These are phyloP conservation scores for Nephrotoma flavescens DNA, from an alignment of 2,888 invertebrate species.

Conservation along the genomic window DNA sequence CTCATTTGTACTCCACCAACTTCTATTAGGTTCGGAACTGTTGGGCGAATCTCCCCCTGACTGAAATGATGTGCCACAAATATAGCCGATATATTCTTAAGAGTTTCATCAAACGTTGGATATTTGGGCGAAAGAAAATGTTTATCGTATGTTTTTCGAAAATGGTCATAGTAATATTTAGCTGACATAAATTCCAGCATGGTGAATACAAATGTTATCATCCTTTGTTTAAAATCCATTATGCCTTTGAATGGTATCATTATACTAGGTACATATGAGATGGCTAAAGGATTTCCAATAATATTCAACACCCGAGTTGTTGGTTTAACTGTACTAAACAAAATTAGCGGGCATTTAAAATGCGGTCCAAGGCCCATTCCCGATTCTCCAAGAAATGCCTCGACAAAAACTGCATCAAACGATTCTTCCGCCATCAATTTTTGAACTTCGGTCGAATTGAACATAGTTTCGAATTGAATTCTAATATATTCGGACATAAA, in stretches of 20 bases:
- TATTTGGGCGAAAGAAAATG: not conserved
- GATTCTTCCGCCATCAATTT: not conserved
- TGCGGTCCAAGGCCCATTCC: not conserved
- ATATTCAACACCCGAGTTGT: not conserved
- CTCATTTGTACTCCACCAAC: not conserved
- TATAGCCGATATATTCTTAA: not conserved
- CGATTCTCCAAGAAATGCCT: not conserved
- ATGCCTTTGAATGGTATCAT: no score
- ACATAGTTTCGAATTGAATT: not conserved
- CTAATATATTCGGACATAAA: no score
- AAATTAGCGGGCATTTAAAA: not conserved
- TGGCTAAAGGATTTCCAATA: not conserved
- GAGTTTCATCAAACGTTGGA: not conserved
- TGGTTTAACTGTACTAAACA: not conserved
- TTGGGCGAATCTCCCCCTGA: not conserved
- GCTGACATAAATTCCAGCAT: no score
- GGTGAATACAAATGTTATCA: no score
- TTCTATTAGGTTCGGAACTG: not conserved
- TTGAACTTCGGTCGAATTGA: slow-evolving; percentile 1
- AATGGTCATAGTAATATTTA: no score
- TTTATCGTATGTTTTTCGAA: not conserved
- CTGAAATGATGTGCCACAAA: not conserved
- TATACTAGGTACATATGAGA: not conserved
- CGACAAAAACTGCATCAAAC: not conserved
- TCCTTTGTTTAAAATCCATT: no score